These are phyloP conservation scores for Pantelozetes paolii DNA, from an alignment of 2,888 invertebrate species.

Conservation along the genomic window DNA sequence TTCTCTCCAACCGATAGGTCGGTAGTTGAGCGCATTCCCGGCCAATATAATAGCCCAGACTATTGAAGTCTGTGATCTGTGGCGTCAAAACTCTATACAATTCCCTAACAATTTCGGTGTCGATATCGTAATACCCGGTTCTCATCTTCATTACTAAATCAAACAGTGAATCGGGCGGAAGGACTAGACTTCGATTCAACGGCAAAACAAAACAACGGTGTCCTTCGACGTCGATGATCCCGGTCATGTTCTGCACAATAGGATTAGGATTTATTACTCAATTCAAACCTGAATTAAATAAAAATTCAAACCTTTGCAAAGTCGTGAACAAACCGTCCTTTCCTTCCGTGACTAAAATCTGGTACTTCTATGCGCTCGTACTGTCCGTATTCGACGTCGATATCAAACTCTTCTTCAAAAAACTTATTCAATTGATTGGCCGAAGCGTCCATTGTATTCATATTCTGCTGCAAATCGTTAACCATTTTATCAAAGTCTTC, in stretches of 20 bases:
- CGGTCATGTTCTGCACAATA: slow-evolving; percentile 62
- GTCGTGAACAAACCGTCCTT: slow-evolving; percentile 85
- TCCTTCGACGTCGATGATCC: slow-evolving; percentile 70
- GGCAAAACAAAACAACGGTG: slow-evolving; percentile 85
- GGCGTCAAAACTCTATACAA: slow-evolving; percentile 71
- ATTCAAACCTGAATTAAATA: background rate
- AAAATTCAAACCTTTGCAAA: slow-evolving; percentile 64
- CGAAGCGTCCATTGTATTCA: too few species aligned
- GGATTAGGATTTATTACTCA: too few species aligned
- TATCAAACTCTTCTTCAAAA: slow-evolving; percentile 75
- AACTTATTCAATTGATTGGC: slow-evolving; percentile 50
- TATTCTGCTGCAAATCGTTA: slow-evolving; percentile 30
- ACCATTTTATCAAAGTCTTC: slow-evolving; percentile 19
- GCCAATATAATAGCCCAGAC: slow-evolving; percentile 66
- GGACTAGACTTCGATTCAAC: slow-evolving; percentile 69
- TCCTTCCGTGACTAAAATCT: slow-evolving; percentile 72
- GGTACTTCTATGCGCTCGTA: slow-evolving; percentile 82
- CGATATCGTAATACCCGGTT: slow-evolving; percentile 67
- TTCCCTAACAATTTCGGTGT: slow-evolving; percentile 70
- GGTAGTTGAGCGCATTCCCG: slow-evolving; percentile 67
- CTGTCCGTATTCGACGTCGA: slow-evolving; percentile 66
- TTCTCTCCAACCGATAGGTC: slow-evolving; percentile 68
- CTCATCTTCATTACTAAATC: slow-evolving; percentile 76
- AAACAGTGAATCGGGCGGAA: slow-evolving; percentile 72
- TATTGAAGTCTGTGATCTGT: slow-evolving; percentile 61